Conservation (phyloP, 2,113 vertebrate species). For the Leptobrachium leishanense region DNA sequence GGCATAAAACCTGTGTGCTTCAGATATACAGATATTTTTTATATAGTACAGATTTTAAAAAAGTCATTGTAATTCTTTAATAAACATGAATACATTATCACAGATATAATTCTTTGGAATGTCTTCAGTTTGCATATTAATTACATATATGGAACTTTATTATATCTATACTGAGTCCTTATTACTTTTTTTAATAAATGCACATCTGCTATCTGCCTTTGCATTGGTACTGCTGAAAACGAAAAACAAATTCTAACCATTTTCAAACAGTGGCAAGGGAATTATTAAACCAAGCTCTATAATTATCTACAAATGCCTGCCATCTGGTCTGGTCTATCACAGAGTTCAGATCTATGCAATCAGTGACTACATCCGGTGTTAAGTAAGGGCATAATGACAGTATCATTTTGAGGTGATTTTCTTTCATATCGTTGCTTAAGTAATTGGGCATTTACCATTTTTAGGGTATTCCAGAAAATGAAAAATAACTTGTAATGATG, state of each 20-base stretch:
- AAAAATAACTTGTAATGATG: too few species aligned
- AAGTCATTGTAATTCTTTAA: too few species aligned
- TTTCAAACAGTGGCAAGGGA: not conserved
- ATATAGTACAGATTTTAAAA: too few species aligned
- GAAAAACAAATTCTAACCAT: not conserved
- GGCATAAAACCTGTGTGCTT: too few species aligned
- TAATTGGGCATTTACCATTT: too few species aligned
- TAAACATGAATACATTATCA: too few species aligned
- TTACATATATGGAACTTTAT: not conserved
- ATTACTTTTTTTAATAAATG: not conserved
- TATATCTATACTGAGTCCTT: not conserved
- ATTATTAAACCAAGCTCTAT: not conserved
- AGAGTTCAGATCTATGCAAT: not conserved
- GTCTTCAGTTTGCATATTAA: not conserved
- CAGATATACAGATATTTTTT: too few species aligned
- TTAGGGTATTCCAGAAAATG: too few species aligned
- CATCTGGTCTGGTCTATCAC: not conserved
- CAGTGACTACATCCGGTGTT: not conserved
- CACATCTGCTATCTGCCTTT: not conserved
- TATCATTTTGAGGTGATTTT: too few species aligned
- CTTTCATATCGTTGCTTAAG: too few species aligned
- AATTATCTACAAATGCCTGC: not conserved
- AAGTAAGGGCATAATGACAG: not conserved
- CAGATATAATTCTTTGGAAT: not conserved
- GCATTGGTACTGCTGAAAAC: not conserved